Evolutionary conservation across 2,797 vertebrate species (phyloP).

Genomic region (Ammospiza maritima): DNA sequence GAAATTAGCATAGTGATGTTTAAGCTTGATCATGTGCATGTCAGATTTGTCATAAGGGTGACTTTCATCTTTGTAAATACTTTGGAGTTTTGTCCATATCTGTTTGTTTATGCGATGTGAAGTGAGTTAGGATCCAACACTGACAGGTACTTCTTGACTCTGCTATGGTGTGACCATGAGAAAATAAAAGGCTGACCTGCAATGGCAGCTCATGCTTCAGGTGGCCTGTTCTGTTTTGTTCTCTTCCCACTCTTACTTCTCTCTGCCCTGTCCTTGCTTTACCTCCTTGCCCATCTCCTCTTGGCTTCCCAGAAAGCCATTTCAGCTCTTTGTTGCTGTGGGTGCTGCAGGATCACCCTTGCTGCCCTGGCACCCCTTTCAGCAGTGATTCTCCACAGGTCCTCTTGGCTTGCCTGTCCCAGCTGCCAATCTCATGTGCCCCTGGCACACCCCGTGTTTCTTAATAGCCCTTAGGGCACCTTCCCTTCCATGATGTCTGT

Average conservation of each 20-base stretch:
- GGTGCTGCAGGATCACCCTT: not conserved
- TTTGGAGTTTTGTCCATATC: not conserved
- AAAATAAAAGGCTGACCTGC: not conserved
- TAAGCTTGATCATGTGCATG: not conserved
- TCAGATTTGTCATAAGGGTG: not conserved
- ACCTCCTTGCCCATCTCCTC: not conserved
- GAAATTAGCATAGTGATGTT: not conserved
- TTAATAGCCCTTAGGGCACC: not conserved
- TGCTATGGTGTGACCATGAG: not conserved
- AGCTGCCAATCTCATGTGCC: not conserved
- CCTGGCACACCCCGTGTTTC: not conserved
- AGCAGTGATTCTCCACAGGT: not conserved
- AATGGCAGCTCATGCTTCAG: not conserved
- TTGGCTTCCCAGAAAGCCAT: not conserved
- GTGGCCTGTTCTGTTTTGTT: not conserved
- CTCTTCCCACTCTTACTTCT: not conserved
- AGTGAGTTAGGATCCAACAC: not conserved
- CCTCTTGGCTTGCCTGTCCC: not conserved
- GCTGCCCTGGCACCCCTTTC: not conserved
- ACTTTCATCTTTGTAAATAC: not conserved
- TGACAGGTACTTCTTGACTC: not conserved
- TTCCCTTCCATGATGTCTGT: not conserved
- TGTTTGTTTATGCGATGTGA: accelerated
- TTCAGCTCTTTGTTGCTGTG: not conserved
- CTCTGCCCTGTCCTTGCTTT: not conserved